Evolutionary conservation across 1,140 invertebrate species (phyloP), one percentile per base, ranked within the genome.

Genomic region (Condylostylus longicornis): DNA sequence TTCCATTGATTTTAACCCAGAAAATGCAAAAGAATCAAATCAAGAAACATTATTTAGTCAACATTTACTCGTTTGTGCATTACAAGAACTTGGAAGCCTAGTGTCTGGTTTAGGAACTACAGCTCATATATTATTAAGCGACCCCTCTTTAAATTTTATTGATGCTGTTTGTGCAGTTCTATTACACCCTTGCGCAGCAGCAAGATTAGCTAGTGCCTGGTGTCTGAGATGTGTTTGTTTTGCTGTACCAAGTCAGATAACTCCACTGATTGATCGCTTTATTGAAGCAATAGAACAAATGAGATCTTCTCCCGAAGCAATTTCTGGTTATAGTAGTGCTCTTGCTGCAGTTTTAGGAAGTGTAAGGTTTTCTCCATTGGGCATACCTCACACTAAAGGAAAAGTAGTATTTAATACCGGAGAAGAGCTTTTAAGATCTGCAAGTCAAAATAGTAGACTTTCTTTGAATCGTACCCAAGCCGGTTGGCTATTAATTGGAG

Each of bases 341-440:
- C 63, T 98, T 37, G 83, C 91, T 40, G 87, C 93, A 5, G 77
- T 98, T 35, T 65, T 98, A 23, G 91, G 94, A 15, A 84, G 88
- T 36, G 88, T 94, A 2, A 71, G 79, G 37, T 69, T 84, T 32
- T 96, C 90, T 30, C 84, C 90, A 4, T 68, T 98, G 5, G 94
- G 95, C 17, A 85, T 98, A 35, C 95, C 95, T 14, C 91, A 97
- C 61, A 87, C 86, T 27, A 85, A 90, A 47, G 90, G 90, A 47
- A 96, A 96, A 67, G 78, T 94, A 44, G 88, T 97, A 30, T 98
- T 98, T 58, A 91, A 89, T 56, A 85, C 91, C 23, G 94, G 91
- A 17, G 95, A 98, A 68, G 94, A 98, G 58, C 62, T 99, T 34
- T 65, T 99, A 15, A 71, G 93, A 50, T 95, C 89, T 46, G 94